Percentiles rank a stretch among this genome's conserved stretches.
These are phyloP conservation scores for Pholis gunnellus DNA, from an alignment of 2,113 vertebrate species.

Conservation along the genomic window DNA sequence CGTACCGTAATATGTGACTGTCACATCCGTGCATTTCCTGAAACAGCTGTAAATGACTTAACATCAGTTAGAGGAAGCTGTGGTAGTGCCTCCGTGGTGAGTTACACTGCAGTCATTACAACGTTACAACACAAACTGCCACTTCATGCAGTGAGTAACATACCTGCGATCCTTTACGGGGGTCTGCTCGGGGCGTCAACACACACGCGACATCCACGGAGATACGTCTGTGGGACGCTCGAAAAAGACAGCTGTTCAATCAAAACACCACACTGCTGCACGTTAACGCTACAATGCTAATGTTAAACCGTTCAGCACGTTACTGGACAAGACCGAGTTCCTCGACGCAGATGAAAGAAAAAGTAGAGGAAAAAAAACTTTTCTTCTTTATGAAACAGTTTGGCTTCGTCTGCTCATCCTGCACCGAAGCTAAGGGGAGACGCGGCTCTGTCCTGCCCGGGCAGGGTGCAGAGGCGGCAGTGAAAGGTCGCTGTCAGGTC, in stretches of 20 bases:
- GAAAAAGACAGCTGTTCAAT: constrained; percentile 17
- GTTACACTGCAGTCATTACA: not conserved
- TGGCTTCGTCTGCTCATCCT: not conserved
- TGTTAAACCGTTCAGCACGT: constrained; percentile 8
- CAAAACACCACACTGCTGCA: not conserved
- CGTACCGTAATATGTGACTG: not conserved
- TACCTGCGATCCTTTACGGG: constrained; percentile 28
- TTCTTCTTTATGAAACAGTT: not conserved
- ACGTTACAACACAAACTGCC: not conserved
- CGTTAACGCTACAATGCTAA: not conserved
- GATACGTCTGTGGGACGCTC: not conserved
- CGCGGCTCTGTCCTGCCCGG: not conserved
- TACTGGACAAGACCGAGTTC: not conserved
- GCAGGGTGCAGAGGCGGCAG: not conserved
- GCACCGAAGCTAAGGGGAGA: not conserved
- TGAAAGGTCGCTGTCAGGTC: not conserved
- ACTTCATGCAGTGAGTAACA: not conserved
- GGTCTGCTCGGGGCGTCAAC: not conserved
- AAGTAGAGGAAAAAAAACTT: not conserved
- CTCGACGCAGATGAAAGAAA: not conserved
- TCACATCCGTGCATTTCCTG: constrained; percentile 21
- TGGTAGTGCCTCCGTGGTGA: not conserved
- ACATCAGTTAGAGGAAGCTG: not conserved
- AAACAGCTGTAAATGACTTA: not conserved
- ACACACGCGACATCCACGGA: not conserved